These are phyloP conservation scores for Bothrops jararaca DNA, from an alignment of 2,113 vertebrate genomes.

Conservation along the genomic window DNA sequence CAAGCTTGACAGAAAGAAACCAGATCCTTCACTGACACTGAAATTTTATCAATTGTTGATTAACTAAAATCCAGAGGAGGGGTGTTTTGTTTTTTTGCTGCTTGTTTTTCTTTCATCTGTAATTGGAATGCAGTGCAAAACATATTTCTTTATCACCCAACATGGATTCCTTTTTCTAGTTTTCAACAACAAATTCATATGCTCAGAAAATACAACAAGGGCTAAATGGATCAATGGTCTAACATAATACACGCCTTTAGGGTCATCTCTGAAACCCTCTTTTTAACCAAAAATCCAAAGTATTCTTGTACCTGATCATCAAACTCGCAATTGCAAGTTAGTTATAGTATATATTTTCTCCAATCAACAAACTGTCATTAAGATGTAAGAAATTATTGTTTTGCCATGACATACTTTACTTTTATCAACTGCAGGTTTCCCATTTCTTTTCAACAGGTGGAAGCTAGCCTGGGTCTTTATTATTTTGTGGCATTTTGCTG, in stretches of 20 bases:
- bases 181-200: neutral
- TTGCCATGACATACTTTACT: neutral
- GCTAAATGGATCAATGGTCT: too few relatives aligned
- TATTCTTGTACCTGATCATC: neutral
- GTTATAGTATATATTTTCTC: neutral
- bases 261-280: neutral
- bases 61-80: neutral
- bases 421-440: neutral
- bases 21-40: neutral
- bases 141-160: neutral
- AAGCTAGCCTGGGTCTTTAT: conserved; percentile 2
- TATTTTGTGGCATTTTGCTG: conserved; percentile 2
- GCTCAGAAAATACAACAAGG: neutral
- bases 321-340: neutral
- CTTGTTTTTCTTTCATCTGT: neutral
- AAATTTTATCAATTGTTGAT: neutral
- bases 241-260: neutral
- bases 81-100: neutral
- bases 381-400: neutral
- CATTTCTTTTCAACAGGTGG: neutral
- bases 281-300: neutral
- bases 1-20: neutral
- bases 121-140: neutral
- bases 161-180: neutral
- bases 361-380: neutral